These are phyloP conservation scores for Ptychodera flava DNA, from an alignment of 35 echinoderm and acorn worm genomes.

Conservation along the genomic window DNA sequence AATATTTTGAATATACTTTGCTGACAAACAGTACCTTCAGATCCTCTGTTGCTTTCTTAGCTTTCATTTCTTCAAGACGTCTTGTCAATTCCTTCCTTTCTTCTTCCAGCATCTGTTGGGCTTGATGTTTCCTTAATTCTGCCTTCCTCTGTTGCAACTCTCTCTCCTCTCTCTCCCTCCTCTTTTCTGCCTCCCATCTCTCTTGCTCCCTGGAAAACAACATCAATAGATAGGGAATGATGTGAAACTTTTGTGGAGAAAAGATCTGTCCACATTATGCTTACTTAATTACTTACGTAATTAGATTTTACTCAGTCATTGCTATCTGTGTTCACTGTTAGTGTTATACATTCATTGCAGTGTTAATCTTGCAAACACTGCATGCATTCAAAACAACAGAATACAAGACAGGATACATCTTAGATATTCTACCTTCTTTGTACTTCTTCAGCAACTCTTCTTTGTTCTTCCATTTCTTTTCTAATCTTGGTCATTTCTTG, in stretches of 20 bases:
- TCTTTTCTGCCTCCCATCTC: slow-evolving; percentile 42
- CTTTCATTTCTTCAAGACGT: slow-evolving; percentile 17
- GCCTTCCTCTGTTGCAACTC: too few species aligned
- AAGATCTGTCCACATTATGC: slow-evolving; percentile 11
- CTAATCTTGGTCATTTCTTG: too few species aligned
- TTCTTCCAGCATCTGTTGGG: slow-evolving; percentile 40
- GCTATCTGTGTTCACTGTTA: neutral
- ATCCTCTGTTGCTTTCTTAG: slow-evolving; percentile 37
- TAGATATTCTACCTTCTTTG: slow-evolving; percentile 35
- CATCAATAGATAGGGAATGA: too few species aligned
- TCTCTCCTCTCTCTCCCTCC: slow-evolving; percentile 45
- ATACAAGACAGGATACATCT: too few species aligned
- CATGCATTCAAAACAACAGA: too few species aligned
- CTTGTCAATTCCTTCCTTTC: slow-evolving; percentile 27
- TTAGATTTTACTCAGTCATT: slow-evolving; percentile 24
- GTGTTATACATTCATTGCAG: too few species aligned
- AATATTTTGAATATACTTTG: too few species aligned
- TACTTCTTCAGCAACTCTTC: slow-evolving; percentile 37
- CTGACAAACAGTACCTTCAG: too few species aligned
- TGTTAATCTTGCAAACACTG: too few species aligned
- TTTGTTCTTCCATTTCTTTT: slow-evolving; percentile 76
- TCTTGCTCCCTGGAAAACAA: too few species aligned
- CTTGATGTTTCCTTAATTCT: too few species aligned
- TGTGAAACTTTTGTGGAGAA: slow-evolving; percentile 6
- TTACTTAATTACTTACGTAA: slow-evolving; percentile 14